Conservation (phyloP, 1,140 invertebrate genomes). For the Scylla paramamosain region DNA sequence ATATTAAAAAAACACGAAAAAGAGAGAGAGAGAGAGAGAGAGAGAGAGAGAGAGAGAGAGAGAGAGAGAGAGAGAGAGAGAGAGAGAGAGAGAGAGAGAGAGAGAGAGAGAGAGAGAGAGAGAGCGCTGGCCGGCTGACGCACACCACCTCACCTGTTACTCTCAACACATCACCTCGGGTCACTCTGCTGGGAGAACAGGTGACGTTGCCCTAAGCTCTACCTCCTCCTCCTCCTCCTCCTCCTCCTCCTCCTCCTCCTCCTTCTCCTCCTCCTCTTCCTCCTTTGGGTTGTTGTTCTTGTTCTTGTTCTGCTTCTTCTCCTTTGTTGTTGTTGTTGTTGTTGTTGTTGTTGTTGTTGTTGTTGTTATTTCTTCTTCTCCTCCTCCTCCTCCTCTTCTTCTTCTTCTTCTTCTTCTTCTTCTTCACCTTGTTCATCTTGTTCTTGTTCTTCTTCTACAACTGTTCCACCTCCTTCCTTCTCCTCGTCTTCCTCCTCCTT, state of each 20-base stretch:
- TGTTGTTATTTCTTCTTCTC: not conserved
- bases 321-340: not conserved
- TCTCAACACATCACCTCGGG: too few relatives aligned
- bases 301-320: not conserved
- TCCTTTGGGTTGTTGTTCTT: not conserved
- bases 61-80: too few relatives aligned
- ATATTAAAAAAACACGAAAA: too few relatives aligned
- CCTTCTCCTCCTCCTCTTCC: not conserved
- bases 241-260: not conserved
- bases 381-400: not conserved
- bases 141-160: too few relatives aligned
- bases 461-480: not conserved
- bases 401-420: not conserved
- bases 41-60: too few relatives aligned
- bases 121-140: too few relatives aligned
- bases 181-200: too few relatives aligned
- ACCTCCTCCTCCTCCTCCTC: not conserved
- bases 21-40: too few relatives aligned
- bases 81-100: too few relatives aligned
- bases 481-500: not conserved
- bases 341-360: too few relatives aligned
- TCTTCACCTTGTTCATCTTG: not conserved
- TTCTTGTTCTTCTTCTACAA: not conserved
- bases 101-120: too few relatives aligned
- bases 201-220: not conserved